Base-by-base conservation (phyloP, 2,888 invertebrate species). In the Trisateles emortualis region DNA sequence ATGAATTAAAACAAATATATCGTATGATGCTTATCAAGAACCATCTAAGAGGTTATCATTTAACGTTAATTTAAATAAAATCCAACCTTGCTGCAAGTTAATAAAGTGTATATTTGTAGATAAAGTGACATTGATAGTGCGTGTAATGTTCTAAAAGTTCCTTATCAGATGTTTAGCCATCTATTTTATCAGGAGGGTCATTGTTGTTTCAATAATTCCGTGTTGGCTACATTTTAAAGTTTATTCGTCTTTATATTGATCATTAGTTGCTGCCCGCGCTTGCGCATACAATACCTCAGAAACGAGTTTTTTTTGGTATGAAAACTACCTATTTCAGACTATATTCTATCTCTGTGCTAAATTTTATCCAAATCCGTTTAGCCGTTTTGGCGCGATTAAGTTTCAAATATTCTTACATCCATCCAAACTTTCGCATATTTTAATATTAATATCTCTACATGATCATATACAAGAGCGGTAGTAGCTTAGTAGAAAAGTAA, bases 1-100 rank as follows among this genome's bases (percentile, higher is more conserved):
- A 42, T 43, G 50, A 58, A 68, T 63, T 62, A 50, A 58, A 57
- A 53, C 48, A 52, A 57, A 64, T 46, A 64, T 46, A 65, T 63
- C 64, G 55, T 64, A 63, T 29, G 66, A 70, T 59, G 51, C 19
- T 56, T 68, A 68, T 68, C 68, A 53, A 9, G n/a, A 16, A 17
- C 9, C 41, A 59, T 46, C 59, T 56, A 8, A 46, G 11, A 57
- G 51, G 66, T 52, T 64, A 64, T 64, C 52, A 39, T 4, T 13
- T 38, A 44, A 44, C 0, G n/a, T 5, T 3, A 11, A 2, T 4
- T 30, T 42, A 35, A 48, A 10, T 5, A 1, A 50, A 47, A 56
- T 40, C 29, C 32, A 38, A 46, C 40, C 39, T 41, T 56, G 35
- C 26, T 0, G 0, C 0, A 0, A 22, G n/a, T 9, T 0, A 1